Base-by-base conservation (phyloP, 2,797 vertebrate genomes). In the Thaleichthys pacificus region DNA sequence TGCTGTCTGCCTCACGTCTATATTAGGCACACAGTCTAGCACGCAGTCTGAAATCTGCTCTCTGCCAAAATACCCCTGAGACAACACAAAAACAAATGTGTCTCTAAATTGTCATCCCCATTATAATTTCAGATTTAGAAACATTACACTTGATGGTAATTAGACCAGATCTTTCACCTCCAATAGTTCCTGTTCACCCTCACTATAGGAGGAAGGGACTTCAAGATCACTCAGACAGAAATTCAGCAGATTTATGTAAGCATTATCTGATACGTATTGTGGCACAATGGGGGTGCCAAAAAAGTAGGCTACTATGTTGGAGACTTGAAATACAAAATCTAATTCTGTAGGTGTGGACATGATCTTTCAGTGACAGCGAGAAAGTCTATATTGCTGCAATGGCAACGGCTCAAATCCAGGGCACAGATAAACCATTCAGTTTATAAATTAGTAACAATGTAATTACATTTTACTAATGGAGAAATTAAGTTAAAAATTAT, bases 391-490 rank as follows among this genome's bases (percentile, higher is more conserved):
- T 66, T 11, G 60, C 68, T 68, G 74, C 5, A 30, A 74, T 72
- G 58, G 79, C 61, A 62, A 51, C 56, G 56, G 54, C 76, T 69
- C 75, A 76, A 78, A 80, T 51, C 58, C n/a, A 60, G 69, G n/a
- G 28, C 49, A 77, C 72, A 77, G 68, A 80, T 66, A 74, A 64
- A 60, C 58, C 61, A 84, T 75, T 88, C 84, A 77, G 72, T 49
- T 69, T 26, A 35, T 61, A 71, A 58, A 80, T 68, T 70, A 79
- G 76, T 65, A 83, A 81, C 76, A 78, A 76, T 67, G 66, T 91
- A 89, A 92, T 89, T 75, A 80, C 75, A 91, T 90, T 91, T 89
- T 67, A 67, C 86, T 88, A 90, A 91, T 86, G 75, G 82, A 85
- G 70, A 81, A 78, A 88, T 86, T 80, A 83, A 71, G 84, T 82